Evolutionary conservation across 1,140 invertebrate species (phyloP), one percentile per base, ranked within the genome.

Genomic region (Galleria mellonella): DNA sequence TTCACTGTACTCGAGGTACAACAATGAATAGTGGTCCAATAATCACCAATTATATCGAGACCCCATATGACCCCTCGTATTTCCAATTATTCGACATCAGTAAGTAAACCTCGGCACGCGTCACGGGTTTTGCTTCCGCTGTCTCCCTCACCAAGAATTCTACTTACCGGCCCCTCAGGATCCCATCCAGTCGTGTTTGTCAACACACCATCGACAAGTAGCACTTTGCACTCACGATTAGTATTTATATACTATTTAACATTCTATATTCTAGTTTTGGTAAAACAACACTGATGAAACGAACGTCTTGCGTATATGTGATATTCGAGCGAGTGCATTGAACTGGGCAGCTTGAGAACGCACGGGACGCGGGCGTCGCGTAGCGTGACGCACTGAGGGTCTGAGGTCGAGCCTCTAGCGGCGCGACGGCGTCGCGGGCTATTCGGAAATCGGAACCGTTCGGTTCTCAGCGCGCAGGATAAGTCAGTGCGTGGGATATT

Each of bases 81-180:
- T 33, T 32, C 14, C 44, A 54, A 48, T 52, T 49, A 48, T 48
- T 30, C 15, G 39, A 36, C 51, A 55, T 48, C 39, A n/a, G 44
- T 42, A 51, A 56, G 37, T 45, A 64, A 64, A 60, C 49, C 56
- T 13, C 43, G 55, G 49, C 60, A 55, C 60, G 62, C 51, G 62
- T 11, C 48, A 36, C 47, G 36, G 13, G 32, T 32, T 15, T 15
- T 35, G 32, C 32, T 1, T 10, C 31, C 13, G 31, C 10, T 11
- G 13, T 2, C 32, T 14, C 32, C 12, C 32, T 33, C 33, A 36
- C 32, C 32, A 36, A 15, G 11, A 9, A 37, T 9, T 17, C 4
- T 39, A 55, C 55, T 69, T 38, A 69, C 62, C 65, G 55, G 53
- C 38, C 40, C 43, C 46, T 51, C 59, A 62, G 51, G 62, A 66